Conservation (phyloP, 2,888 invertebrate species). For the Drosophila tanythrix region DNA sequence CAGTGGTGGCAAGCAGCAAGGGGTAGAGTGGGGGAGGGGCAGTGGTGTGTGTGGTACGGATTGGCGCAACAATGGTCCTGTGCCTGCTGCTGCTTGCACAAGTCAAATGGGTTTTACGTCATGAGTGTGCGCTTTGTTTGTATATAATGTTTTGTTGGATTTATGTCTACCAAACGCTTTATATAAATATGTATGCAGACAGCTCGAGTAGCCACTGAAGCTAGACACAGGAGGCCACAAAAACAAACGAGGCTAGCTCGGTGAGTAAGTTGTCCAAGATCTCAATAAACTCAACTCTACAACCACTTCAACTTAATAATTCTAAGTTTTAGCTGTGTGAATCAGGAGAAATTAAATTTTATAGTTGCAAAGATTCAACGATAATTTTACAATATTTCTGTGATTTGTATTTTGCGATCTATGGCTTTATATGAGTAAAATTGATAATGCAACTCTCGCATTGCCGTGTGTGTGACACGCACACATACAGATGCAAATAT, state of each 20-base stretch:
- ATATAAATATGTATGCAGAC: constrained; percentile 64
- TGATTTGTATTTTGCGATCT: neutral
- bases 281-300: neutral
- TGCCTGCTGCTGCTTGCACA: constrained; percentile 23
- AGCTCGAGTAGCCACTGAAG: constrained; percentile 38
- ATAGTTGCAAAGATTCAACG: neutral
- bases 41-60: neutral
- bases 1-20: neutral
- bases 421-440: neutral
- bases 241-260: constrained; percentile 33
- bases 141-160: constrained; percentile 66
- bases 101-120: constrained; percentile 55
- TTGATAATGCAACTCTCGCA: constrained; percentile 39
- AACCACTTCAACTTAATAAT: neutral
- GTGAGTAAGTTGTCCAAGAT: constrained; percentile 16
- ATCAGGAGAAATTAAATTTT: neutral
- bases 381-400: neutral
- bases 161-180: constrained; percentile 64
- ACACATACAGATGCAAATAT: constrained; percentile 8
- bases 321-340: neutral
- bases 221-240: constrained; percentile 22
- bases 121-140: constrained; percentile 53
- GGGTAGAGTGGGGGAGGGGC: neutral
- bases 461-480: neutral
- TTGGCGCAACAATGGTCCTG: constrained; percentile 35